Conservation (phyloP, 2,888 invertebrate genomes). For the Physocephala rufipes region DNA sequence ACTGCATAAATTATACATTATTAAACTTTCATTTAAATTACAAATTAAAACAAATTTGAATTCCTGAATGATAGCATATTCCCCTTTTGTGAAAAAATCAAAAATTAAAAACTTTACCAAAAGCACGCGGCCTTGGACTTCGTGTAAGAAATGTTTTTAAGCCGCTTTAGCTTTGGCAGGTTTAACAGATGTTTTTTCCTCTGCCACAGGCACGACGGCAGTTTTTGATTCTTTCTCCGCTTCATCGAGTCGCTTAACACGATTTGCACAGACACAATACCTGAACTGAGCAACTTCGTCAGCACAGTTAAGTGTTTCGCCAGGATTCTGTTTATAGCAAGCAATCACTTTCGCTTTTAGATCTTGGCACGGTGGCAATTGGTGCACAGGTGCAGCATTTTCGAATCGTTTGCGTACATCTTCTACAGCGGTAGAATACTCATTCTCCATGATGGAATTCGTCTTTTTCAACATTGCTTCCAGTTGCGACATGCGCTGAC, state of each 20-base stretch:
- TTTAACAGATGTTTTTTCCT: constrained; percentile 31
- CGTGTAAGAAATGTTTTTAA: constrained; percentile 40
- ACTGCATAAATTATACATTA: constrained; percentile 5
- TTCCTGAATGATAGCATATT: background rate
- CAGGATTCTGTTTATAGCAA: constrained; percentile 71
- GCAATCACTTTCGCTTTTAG: constrained; percentile 69
- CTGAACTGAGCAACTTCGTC: constrained; percentile 71
- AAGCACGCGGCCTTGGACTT: background rate
- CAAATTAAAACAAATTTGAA: constrained; percentile 5
- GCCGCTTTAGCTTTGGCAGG: constrained; percentile 51
- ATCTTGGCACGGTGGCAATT: constrained; percentile 69
- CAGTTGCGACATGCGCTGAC: constrained; percentile 68
- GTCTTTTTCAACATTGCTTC: constrained; percentile 70
- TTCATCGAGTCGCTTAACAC: constrained; percentile 63
- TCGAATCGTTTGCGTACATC: constrained; percentile 64
- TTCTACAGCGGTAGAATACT: constrained; percentile 69
- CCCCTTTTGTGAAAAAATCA: constrained; percentile 12
- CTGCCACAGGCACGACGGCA: constrained; percentile 43
- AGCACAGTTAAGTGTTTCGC: constrained; percentile 71
- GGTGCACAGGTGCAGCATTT: constrained; percentile 59
- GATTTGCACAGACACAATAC: constrained; percentile 71
- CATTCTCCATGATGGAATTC: constrained; percentile 69
- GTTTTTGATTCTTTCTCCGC: constrained; percentile 39
- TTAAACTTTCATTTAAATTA: constrained; percentile 10
- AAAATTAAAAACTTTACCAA: constrained; percentile 19